Evolutionary conservation across 2,888 invertebrate genomes (phyloP), one percentile per base, ranked within the genome.

Genomic region (Synanthedon vespiformis): DNA sequence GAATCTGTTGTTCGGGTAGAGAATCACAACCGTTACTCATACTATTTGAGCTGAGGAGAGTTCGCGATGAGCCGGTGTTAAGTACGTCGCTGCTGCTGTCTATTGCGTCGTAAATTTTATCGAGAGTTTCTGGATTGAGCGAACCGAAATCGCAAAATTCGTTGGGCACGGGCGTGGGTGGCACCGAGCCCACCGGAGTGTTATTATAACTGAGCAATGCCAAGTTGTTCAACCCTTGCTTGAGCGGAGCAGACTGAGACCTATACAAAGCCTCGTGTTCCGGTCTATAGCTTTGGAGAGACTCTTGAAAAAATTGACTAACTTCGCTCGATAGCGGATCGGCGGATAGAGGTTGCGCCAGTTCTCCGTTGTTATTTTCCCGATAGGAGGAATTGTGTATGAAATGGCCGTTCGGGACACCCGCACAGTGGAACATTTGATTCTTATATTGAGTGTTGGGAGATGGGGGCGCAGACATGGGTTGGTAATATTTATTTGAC

Each of bases 181-280:
- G 90, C 47, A 92, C 88, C 8, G 92, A 92, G 52, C 90, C 92
- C 49, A 89, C 90, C 0, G 90, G 90, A 5, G 92, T 88, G 56
- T 81, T 85, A 60, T 80, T 84, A 59, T 86, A 87, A 61, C 81
- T 85, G 49, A 83, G 64, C 40, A 84, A 59, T 2, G 76, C 73
- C 57, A 80, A 68, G 56, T 77, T 78, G 50, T 81, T 81, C 14
- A 88, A 70, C 70, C 89, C 90, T 57, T 89, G 89, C 64, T 91
- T 91, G 16, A 93, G 75, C 0, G 95, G 95, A 51, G 94, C 95
- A 12, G 95, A 95, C 64, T 94, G 95, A 6, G 95, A 95, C 52
- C 95, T 88, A 61, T 82, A 88, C 57, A 82, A 74, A 55, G 56
- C 74, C 54, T 88, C 85, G 14, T 75, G 77, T 3, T 76, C 77